Conservation (phyloP, 2,113 vertebrate genomes). For the Catagonus wagneri region DNA sequence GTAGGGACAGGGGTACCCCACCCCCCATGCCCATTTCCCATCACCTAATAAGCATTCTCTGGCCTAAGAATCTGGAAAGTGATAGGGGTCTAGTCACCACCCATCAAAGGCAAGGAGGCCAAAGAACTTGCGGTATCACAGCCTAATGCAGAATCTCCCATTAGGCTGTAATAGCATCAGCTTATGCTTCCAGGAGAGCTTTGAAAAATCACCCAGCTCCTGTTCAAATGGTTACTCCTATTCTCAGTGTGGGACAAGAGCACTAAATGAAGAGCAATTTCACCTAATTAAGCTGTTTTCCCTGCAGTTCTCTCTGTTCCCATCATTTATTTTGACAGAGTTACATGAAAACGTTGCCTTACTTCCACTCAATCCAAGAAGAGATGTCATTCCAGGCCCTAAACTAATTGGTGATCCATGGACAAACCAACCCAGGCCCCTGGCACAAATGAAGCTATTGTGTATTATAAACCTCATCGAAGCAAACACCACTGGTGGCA, state of each 20-base stretch:
- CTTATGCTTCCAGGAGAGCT: conserved; percentile 19
- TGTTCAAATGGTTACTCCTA: conserved; percentile 1
- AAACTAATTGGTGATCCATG: neutral
- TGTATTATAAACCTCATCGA: neutral
- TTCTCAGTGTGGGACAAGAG: neutral
- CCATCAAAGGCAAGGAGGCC: neutral
- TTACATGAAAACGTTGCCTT: neutral
- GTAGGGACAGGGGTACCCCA: neutral
- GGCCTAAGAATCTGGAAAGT: neutral
- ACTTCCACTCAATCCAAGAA: neutral
- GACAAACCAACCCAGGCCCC: neutral
- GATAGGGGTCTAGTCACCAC: neutral
- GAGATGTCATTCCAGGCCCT: neutral
- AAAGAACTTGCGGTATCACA: conserved; percentile 23
- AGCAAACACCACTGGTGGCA: neutral
- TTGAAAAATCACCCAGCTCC: conserved; percentile 60
- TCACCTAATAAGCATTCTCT: neutral
- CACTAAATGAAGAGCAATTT: conserved; percentile 64
- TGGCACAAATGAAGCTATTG: neutral
- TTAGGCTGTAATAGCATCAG: conserved; percentile 20
- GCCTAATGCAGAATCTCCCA: conserved; percentile 19
- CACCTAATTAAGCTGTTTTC: conserved; percentile 20
- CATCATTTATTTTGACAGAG: neutral
- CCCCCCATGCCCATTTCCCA: neutral
- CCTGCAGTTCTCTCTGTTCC: conserved; percentile 41